Base-by-base conservation (phyloP, 2,113 vertebrate genomes). In the Myiagra hebetior region DNA sequence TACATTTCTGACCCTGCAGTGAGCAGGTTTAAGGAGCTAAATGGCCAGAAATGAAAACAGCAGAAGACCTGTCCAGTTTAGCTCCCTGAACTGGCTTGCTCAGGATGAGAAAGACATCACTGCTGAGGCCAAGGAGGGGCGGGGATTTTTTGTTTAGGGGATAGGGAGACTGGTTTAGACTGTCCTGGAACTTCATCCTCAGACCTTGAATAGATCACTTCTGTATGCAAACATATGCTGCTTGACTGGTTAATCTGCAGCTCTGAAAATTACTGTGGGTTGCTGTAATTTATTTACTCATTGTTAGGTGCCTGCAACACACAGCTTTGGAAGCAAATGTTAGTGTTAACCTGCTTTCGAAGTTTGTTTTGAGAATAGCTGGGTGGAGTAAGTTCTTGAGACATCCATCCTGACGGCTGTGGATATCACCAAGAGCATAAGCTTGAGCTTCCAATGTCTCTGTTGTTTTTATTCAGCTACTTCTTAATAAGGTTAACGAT, bases 161-260 rank as follows among this genome's bases (percentile, higher is more conserved):
- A 53, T 2, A 12, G 72, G 44, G 68, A 93, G 86, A 56, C 89
- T 55, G 72, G 64, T 93, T 96, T 86, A 95, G 76, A 91, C 56
- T 67, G 80, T 84, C 68, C 75, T 93, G 91, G 80, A 89, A 74
- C 73, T 81, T 96, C 80, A 52, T 86, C 72, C 76, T 74, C 76
- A 93, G 67, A 73, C 75, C 75, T 53, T 57, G 59, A 80, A 50
- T 69, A 88, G 79, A 64, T 85, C 23, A 6, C 13, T 88, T 90
- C 76, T 93, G 9, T 84, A 84, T 95, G 95, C 85, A 95, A 80
- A 94, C 82, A 47, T 59, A 79, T 16, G 93, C 85, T 93, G 92
- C 90, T 64, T 85, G 59, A 95, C 93, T 84, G 90, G 95, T 95
- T 95, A 74, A 91, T 93, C 78, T 80, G 63, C 85, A 96, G 75